Percentiles rank a stretch among this genome's conserved stretches.
Conservation (phyloP, 2,113 vertebrate genomes). For the Cyphomyrus discorhynchus region DNA sequence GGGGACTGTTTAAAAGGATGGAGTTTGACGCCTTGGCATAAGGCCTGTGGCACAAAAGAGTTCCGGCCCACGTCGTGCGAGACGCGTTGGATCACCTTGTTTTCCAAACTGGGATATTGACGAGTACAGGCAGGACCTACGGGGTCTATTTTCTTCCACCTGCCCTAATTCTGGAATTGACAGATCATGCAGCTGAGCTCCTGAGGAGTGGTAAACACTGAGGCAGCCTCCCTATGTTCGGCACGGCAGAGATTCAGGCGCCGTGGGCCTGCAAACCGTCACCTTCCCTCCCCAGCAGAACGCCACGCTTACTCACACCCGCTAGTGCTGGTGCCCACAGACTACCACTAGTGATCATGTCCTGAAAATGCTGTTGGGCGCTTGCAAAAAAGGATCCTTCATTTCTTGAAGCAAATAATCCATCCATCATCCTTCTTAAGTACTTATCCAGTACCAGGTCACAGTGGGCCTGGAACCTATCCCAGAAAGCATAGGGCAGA, state of each 20-base stretch:
- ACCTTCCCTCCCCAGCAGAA: neutral
- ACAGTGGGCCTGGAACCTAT: neutral
- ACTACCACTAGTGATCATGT: neutral
- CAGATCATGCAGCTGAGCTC: neutral
- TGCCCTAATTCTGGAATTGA: slow-evolving; percentile 26
- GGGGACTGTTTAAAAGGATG: neutral
- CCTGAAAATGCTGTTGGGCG: neutral
- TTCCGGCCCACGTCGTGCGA: slow-evolving; percentile 40
- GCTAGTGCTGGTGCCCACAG: neutral
- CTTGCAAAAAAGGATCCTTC: neutral
- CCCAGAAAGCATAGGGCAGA: neutral
- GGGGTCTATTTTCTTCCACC: slow-evolving; percentile 35
- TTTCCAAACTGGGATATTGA: slow-evolving; percentile 36
- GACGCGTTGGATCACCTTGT: slow-evolving; percentile 37
- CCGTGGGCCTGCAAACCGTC: neutral
- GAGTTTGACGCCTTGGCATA: slow-evolving; percentile 28
- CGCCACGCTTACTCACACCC: neutral
- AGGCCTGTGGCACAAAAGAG: slow-evolving; percentile 33
- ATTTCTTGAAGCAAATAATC: neutral
- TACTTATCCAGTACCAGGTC: neutral
- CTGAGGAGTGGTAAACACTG: neutral
- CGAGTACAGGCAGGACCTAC: slow-evolving; percentile 41
- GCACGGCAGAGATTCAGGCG: neutral
- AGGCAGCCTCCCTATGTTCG: neutral
- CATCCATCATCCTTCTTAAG: neutral